Base-by-base conservation (phyloP, 2,113 vertebrate genomes). In the Mohoua ochrocephala region DNA sequence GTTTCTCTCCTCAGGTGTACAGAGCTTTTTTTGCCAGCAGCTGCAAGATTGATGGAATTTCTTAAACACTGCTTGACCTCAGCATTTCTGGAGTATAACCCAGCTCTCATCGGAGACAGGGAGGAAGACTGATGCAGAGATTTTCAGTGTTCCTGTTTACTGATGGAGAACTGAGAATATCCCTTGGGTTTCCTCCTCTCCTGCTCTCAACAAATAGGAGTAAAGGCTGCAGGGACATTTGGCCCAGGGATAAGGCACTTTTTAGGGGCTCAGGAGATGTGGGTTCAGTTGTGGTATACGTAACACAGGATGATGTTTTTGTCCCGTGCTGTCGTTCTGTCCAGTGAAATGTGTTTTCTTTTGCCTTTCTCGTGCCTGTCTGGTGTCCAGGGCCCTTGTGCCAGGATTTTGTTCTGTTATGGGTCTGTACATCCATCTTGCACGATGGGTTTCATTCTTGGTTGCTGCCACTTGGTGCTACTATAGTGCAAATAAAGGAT, bases 11-110 rank as follows among this genome's bases (percentile, higher is more conserved):
- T 4, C 94, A 96, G 90, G 83, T 93, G 81, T 80, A 92, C 77
- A 37, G 75, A 95, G 30, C 39, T 39, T 78, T 11, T 96, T 89
- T 87, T 92, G 78, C 88, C 94, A 94, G 90, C 86, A 75, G 80
- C 68, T 75, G 39, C 87, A 86, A 85, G 78, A 91, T 81, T 70
- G 90, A 83, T 96, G 75, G 33, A 87, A 95, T 97, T 94, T 86
- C 71, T 93, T 70, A 35, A 88, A 20, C 33, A 4, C n/a, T 89
- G 49, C 68, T 90, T 91, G 89, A 69, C 70, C 74, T 87, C 50
- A 21, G 78, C 42, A 6, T 70, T 93, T 76, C 87, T 83, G 67
- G 67, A 54, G 24, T 28, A 11, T 50, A 73, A 91, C 70, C n/a
- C 21, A 13, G 52, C 56, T 94, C 87, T 91, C 4, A 0, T 17